Base-by-base conservation (phyloP, 2,113 vertebrate species). In the Aleadryas rufinucha region DNA sequence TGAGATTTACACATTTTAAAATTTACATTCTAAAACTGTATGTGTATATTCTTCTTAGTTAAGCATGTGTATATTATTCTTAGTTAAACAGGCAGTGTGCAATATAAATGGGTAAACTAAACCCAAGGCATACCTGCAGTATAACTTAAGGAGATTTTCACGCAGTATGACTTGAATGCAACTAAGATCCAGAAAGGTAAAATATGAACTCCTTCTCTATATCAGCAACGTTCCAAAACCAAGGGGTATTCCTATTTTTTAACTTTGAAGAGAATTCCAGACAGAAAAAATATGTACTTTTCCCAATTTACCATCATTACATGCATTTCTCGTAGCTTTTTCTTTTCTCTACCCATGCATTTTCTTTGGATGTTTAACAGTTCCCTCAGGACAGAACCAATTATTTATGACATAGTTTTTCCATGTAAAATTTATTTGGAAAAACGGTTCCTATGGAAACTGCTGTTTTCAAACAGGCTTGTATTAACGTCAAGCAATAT, bases 371-470 rank as follows among this genome's bases (percentile, higher is more conserved):
- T 97, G 85, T 97, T 97, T 97, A 98, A 96, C 45, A 16, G 87
- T 90, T 97, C 96, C 97, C 93, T 94, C 57, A 65, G 93, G 97
- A 94, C 83, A 97, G 68, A 92, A 84, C 68, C 96, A 97, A 98
- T 98, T 98, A 98, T 98, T 98, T 98, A 98, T 98, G 97, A 98
- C 96, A 97, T 72, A 94, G 79, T 97, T 97, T 97, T 95, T 96
- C 59, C 85, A 92, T 97, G 93, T 97, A 97, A 97, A 96, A 97
- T 96, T 96, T 97, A 95, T 96, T 96, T 95, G 86, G 97, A 90
- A 97, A 98, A 97, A 81, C 84, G 90, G 98, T 98, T 98, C 95
- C 98, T 98, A 98, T 98, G 98, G 98, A 97, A 98, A 98, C 98
- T 11, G 77, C 78, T 96, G 95, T 98, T 98, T 98, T 97, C 97